These are phyloP conservation scores for Mohoua ochrocephala DNA, from an alignment of 2,113 vertebrate genomes.

Conservation along the genomic window DNA sequence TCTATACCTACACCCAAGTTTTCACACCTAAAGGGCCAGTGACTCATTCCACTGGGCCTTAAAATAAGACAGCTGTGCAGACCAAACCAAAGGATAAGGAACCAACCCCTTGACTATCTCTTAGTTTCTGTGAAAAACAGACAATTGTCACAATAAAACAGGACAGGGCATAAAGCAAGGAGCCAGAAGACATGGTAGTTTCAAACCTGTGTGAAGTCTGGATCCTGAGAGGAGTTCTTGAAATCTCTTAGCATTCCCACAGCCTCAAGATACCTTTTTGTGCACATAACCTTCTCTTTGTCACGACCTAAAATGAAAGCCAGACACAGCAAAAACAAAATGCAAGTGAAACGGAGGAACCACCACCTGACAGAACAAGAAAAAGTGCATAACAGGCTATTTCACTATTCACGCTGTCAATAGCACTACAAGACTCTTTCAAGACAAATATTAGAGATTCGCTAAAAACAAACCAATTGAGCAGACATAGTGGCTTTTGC, in stretches of 20 bases:
- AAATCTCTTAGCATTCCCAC: constrained; percentile 92
- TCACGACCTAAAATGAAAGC: constrained; percentile 79
- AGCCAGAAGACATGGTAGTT: background rate
- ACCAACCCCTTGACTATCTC: background rate
- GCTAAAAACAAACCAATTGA: background rate
- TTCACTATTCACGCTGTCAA: background rate
- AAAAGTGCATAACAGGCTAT: fast-evolving
- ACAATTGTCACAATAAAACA: background rate
- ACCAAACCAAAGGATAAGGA: background rate
- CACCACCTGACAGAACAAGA: background rate
- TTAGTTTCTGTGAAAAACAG: background rate
- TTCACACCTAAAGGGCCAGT: background rate
- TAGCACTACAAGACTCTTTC: background rate
- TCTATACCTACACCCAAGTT: background rate
- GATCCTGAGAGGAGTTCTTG: constrained; percentile 82
- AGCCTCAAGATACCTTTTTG: constrained; percentile 84
- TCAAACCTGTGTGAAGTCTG: constrained; percentile 88
- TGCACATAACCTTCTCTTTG: constrained; percentile 76
- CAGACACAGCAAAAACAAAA: background rate
- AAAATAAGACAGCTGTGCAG: background rate
- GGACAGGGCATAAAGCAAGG: background rate
- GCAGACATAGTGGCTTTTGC: background rate
- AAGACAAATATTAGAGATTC: background rate
- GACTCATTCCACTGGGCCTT: background rate
- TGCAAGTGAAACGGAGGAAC: background rate